Evolutionary conservation across 2,113 vertebrate genomes (phyloP), one percentile per base, ranked within the genome.

Genomic region (Nycticryphes semicollaris): DNA sequence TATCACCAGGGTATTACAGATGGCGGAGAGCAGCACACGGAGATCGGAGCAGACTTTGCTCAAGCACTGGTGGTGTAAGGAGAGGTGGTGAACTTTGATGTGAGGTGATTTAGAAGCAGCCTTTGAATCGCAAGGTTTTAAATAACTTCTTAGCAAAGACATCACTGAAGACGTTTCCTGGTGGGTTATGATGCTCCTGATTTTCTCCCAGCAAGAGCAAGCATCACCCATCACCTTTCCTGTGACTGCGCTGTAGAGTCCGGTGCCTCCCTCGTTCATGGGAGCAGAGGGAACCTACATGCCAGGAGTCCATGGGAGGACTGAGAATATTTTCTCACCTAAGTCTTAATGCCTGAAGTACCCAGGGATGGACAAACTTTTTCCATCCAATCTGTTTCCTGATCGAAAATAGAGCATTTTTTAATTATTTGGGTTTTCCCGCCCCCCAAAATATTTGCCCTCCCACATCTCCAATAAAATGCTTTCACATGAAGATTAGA

Each of bases 1-100:
- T 59, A 16, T 50, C 75, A 43, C 45, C 77, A 74, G 63, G 50
- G 48, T 30, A 17, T 88, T 33, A 6, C 33, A 25, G 5, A 1
- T 0, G 1, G 70, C 30, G 15, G 50, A 54, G 35, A 17, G 25
- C 50, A 18, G 45, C 47, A 3, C 31, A 1, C 8, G n/a, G 64
- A 21, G 45, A 62, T 0, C 1, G 35, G 45, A 79, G n/a, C 9
- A 73, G 67, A 17, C 39, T 77, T 45, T 48, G 64, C 59, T 17
- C 67, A 62, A 7, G 2, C 21, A 9, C 20, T 13, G 30, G 15
- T 60, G 45, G 6, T 74, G 63, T 23, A 50, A 53, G n/a, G 85
- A 47, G 70, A 85, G 35, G 50, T 35, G 75, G 31, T 43, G 84
- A 74, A 37, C 47, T 54, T 62, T 50, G 69, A 28, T 9, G 37